These are phyloP conservation scores for Copidosoma floridanum DNA, from an alignment of 1,140 invertebrate genomes.

Conservation along the genomic window DNA sequence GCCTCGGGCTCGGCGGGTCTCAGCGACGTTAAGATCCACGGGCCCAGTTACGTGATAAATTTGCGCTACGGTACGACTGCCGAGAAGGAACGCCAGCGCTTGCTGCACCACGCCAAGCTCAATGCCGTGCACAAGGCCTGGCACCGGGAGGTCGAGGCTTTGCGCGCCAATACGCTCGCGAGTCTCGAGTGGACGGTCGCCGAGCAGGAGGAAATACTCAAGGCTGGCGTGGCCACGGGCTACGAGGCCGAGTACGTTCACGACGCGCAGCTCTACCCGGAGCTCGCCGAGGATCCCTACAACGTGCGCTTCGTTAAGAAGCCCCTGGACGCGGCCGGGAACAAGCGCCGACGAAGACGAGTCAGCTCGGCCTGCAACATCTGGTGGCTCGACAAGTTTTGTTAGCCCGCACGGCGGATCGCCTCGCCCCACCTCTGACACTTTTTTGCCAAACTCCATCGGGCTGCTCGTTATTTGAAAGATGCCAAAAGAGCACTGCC, in stretches of 20 bases:
- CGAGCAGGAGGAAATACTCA: conserved; percentile 85
- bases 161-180: conserved; percentile 74
- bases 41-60: conserved; percentile 78
- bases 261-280: conserved; percentile 83
- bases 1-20: conserved; percentile 63
- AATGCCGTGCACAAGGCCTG: conserved; percentile 87
- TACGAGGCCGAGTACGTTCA: conserved; percentile 91
- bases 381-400: conserved; percentile 58
- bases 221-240: conserved; percentile 75
- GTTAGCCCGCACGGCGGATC: conserved; percentile 52
- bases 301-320: conserved; percentile 89
- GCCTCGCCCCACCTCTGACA: neutral
- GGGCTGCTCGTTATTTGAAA: conserved; percentile 65
- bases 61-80: conserved; percentile 85
- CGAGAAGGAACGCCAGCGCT: conserved; percentile 81
- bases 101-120: conserved; percentile 84
- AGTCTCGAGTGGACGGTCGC: conserved; percentile 71
- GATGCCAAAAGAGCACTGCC: too few species aligned
- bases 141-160: conserved; percentile 82
- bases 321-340: conserved; percentile 58
- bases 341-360: conserved; percentile 63
- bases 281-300: conserved; percentile 92
- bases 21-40: conserved; percentile 86
- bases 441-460: conserved; percentile 63
- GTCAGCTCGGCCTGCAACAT: conserved; percentile 52